Conservation (phyloP, 2,888 invertebrate species). For the Neoitamus cyanurus region DNA sequence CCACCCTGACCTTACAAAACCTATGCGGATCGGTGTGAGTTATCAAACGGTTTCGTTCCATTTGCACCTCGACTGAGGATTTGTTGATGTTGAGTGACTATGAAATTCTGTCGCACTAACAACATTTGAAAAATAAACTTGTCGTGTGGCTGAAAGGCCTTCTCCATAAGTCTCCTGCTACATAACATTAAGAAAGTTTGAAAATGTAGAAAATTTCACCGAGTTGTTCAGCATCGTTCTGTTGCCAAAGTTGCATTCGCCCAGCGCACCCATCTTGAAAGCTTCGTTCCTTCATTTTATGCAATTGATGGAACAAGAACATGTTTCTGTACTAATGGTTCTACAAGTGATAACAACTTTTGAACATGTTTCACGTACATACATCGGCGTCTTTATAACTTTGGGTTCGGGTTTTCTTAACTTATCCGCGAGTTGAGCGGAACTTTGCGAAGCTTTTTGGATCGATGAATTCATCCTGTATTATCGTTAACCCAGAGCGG, state of each 20-base stretch:
- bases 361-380: conserved; percentile 19
- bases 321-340: conserved; percentile 29
- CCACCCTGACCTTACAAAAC: too few species aligned
- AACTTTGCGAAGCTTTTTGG: neutral
- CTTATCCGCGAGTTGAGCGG: neutral
- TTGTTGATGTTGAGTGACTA: neutral
- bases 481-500: neutral
- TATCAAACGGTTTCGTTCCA: too few species aligned
- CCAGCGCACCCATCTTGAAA: conserved; percentile 26
- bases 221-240: neutral
- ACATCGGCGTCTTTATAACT: neutral
- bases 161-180: neutral
- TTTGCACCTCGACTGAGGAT: too few species aligned
- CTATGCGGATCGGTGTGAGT: too few species aligned
- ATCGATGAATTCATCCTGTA: neutral
- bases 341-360: conserved; percentile 37
- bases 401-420: neutral
- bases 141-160: conserved; percentile 35
- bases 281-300: conserved; percentile 7
- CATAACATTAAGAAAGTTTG: conserved; percentile 31
- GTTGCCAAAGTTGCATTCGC: conserved; percentile 2
- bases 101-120: neutral
- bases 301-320: conserved; percentile 38
- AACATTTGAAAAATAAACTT: conserved; percentile 26
- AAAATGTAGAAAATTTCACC: conserved; percentile 25